Base-by-base conservation (phyloP, 1,140 invertebrate species). In the Sycophaga agraensis region DNA sequence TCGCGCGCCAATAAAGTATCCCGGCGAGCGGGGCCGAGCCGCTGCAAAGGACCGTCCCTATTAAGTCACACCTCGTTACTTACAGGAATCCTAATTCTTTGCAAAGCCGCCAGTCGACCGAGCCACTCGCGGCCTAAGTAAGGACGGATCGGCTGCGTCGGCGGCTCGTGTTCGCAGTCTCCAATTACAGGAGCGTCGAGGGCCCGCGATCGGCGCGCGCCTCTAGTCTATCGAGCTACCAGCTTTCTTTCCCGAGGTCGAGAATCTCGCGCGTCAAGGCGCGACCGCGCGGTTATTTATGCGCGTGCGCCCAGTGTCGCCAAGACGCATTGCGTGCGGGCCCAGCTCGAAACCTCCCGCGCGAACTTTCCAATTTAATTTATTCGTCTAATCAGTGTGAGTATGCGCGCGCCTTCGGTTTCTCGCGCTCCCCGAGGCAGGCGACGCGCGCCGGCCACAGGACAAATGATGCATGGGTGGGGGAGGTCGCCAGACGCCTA, bases 351-450 rank as follows among this genome's bases (percentile, higher is more conserved):
- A 66, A 68, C 63, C 48, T 55, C 72, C 61, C 42, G 39, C 65
- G 39, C n/a, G n/a, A n/a, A n/a, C 59, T 73, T 70, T 70, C 66
- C 73, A 70, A 73, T 75, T 75, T 70, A 73, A 75, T 74, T 72
- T 75, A 76, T 72, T 68, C 70, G 65, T 65, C 61, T 72, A 70
- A 72, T 68, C 68, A 73, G 69, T 68, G 59, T 61, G 43, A 65
- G 61, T 39, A 3, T 7, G 24, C 3, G 26, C 12, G 21, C 14
- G 22, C 14, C 26, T 8, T 39, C 9, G 9, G 55, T 17, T 48
- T 46, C 43, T 37, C 21, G n/a, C 21, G 16, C 22, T 4, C 42
- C 14, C n/a, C n/a, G n/a, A n/a, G n/a, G n/a, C n/a, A n/a, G n/a
- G n/a, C n/a, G n/a, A n/a, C n/a, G n/a, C n/a, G n/a, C n/a, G n/a